These are phyloP conservation scores for Eupelmus urozonus DNA, from an alignment of 2,888 invertebrate species.

Conservation along the genomic window DNA sequence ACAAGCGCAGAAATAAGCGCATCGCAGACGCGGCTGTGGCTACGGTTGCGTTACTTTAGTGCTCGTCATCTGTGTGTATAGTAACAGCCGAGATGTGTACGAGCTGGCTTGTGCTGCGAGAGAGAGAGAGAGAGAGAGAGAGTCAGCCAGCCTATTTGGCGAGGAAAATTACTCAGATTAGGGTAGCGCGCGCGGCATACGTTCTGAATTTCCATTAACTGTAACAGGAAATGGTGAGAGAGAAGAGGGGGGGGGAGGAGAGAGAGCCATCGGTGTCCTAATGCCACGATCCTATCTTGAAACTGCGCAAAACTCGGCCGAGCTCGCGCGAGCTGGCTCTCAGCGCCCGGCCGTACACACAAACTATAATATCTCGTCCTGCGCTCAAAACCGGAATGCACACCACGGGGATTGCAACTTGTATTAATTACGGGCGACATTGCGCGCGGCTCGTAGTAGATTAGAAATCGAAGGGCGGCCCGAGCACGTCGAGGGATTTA, in stretches of 20 bases:
- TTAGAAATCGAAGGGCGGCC: slow-evolving; percentile 74
- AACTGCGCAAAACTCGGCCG: slow-evolving; percentile 60
- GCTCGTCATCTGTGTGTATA: no score
- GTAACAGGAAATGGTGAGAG: slow-evolving; percentile 72
- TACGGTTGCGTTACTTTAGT: background rate
- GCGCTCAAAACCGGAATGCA: slow-evolving; percentile 75
- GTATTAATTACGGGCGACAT: slow-evolving; percentile 77
- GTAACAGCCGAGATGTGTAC: no score
- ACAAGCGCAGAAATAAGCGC: no score
- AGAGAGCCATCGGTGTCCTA: slow-evolving; percentile 65
- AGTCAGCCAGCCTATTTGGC: slow-evolving; percentile 64
- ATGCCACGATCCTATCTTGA: slow-evolving; percentile 73
- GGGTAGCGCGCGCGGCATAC: slow-evolving; percentile 64
- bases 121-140: no score
- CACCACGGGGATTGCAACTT: slow-evolving; percentile 74
- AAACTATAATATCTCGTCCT: slow-evolving; percentile 75
- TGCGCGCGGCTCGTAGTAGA: slow-evolving; percentile 70
- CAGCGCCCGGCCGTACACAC: background rate
- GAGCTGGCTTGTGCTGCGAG: no score
- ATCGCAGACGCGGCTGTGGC: background rate
- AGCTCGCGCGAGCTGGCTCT: slow-evolving; percentile 21
- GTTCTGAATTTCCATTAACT: slow-evolving; percentile 75
- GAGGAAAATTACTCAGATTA: slow-evolving; percentile 72
- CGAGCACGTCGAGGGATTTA: slow-evolving; percentile 2
- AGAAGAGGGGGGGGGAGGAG: background rate